phyloP scores from a whole-genome alignment of 2,113 vertebrate species.

The Myanophis thanlyinensis region DNA sequence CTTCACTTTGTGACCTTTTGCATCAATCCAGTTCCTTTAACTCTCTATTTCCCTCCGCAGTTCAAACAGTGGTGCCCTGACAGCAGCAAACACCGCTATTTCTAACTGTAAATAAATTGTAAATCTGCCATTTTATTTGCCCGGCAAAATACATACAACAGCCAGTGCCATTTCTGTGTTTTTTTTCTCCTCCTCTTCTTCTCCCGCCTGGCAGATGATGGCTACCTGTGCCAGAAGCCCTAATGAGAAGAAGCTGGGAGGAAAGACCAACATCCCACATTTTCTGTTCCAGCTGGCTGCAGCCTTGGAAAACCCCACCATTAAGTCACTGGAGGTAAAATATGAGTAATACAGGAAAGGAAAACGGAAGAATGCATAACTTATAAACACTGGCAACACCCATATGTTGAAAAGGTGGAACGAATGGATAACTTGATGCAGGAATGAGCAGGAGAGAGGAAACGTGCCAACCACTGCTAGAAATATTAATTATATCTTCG shows the following conservation, averaged over 20 bases:
- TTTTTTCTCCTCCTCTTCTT: not conserved
- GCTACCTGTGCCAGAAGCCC: not conserved
- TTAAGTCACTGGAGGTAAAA: conserved; percentile 48
- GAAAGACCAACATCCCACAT: not conserved
- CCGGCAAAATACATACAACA: not conserved
- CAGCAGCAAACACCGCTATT: not conserved
- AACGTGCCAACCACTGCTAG: not conserved
- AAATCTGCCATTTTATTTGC: not conserved
- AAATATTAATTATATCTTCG: not conserved
- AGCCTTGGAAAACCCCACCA: conserved; percentile 15
- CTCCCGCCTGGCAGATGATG: fast-evolving
- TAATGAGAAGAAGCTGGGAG: not conserved
- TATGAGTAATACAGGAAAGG: fast-evolving
- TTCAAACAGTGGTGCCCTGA: not conserved
- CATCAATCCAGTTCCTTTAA: not conserved
- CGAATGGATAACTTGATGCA: not conserved
- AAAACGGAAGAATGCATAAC: not conserved
- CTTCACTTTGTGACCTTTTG: not conserved
- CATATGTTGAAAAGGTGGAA: not conserved
- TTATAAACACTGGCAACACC: not conserved
- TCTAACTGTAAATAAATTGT: not conserved
- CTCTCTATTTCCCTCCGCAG: not conserved
- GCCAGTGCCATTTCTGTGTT: not conserved
- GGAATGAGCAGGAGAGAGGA: not conserved
- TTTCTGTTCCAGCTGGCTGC: conserved; percentile 25